phyloP scores from a whole-genome alignment of 2,888 invertebrate species.

The Agrenia bidenticulata region DNA sequence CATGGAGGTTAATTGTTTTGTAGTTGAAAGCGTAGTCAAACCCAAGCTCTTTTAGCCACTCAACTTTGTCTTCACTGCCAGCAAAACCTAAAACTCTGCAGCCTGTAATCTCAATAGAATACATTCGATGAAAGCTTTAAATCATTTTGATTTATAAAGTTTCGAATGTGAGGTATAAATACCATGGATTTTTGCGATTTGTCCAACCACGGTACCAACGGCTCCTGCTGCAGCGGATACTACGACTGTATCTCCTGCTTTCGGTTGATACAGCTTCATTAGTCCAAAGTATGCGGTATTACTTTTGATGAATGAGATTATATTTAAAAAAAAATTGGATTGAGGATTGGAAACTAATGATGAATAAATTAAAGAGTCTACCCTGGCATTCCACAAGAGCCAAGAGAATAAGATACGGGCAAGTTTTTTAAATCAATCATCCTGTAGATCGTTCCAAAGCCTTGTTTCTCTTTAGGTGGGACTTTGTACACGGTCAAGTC shows the following conservation, averaged over 20 bases:
- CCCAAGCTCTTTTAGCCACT: slow-evolving; percentile 67
- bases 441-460: slow-evolving; percentile 20
- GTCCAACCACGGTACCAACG: slow-evolving; percentile 75
- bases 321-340: neutral
- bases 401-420: slow-evolving; percentile 15
- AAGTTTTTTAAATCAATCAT: slow-evolving; percentile 38
- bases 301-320: too few relatives aligned
- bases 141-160: neutral
- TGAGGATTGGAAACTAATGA: neutral
- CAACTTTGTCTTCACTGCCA: slow-evolving; percentile 69
- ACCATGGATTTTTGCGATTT: slow-evolving; percentile 70
- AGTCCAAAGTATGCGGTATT: slow-evolving; percentile 69
- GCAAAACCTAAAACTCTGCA: slow-evolving; percentile 71
- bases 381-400: slow-evolving; percentile 56
- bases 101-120: slow-evolving; percentile 54
- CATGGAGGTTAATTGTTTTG: slow-evolving; percentile 63
- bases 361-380: slow-evolving; percentile 1
- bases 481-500: slow-evolving; percentile 38
- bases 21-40: slow-evolving; percentile 73
- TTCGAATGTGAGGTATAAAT: neutral
- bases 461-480: slow-evolving; percentile 23
- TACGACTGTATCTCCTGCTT: slow-evolving; percentile 70
- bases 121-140: neutral
- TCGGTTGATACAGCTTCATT: slow-evolving; percentile 69
- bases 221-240: slow-evolving; percentile 76